Evolutionary conservation across 2,113 vertebrate genomes (phyloP).

Genomic region (Zosterops japonicus): DNA sequence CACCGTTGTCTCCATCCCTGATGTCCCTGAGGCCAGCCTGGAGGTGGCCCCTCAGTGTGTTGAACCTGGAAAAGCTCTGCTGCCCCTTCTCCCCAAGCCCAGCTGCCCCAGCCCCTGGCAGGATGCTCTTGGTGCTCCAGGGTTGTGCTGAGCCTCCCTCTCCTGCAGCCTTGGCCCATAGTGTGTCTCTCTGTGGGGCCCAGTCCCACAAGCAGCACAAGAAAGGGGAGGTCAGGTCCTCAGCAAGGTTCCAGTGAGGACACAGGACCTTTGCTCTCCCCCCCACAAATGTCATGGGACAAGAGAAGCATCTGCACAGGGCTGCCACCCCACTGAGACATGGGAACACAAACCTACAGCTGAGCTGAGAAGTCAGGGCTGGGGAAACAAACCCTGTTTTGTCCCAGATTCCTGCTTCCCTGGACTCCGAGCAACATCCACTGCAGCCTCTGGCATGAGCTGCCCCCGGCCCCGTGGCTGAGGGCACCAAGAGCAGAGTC

Average conservation of each 20-base stretch:
- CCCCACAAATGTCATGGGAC: background rate
- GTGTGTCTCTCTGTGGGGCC: background rate
- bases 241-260: background rate
- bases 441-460: background rate
- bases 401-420: background rate
- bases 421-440: background rate
- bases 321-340: background rate
- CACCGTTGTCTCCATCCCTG: background rate
- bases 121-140: fast-evolving
- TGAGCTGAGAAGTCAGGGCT: background rate
- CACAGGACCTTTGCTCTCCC: background rate
- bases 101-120: background rate
- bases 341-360: background rate
- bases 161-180: background rate
- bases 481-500: background rate
- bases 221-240: background rate
- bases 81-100: background rate
- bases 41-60: background rate
- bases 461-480: background rate
- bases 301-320: background rate
- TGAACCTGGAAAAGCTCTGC: background rate
- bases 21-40: background rate
- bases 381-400: conserved; percentile 37
- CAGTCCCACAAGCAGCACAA: background rate
- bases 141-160: background rate